phyloP scores from a whole-genome alignment of 1,140 invertebrate genomes.

The Schlechtendalia chinensis region DNA sequence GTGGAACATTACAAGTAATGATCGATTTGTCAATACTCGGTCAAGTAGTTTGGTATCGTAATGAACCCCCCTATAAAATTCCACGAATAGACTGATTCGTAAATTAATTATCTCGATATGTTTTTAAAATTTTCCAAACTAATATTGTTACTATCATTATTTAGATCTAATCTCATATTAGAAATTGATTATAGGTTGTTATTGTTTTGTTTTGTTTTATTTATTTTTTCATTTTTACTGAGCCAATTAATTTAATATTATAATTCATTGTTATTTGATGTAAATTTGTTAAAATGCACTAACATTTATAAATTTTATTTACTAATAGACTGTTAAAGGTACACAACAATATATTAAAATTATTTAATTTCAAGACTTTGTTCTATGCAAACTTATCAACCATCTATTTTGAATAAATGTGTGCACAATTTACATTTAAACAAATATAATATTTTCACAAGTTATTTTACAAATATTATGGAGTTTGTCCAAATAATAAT shows the following conservation, averaged over 20 bases:
- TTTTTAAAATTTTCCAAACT: conserved; percentile 22
- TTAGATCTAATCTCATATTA: conserved; percentile 34
- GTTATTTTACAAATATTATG: background rate
- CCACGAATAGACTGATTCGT: conserved; percentile 48
- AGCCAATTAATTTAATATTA: background rate
- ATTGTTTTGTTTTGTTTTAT: conserved; percentile 20
- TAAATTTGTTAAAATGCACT: background rate
- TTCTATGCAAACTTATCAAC: background rate
- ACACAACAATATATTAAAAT: too few relatives aligned
- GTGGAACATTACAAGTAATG: conserved; percentile 86
- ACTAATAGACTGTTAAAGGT: conserved; percentile 5
- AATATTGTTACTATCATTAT: conserved; percentile 16
- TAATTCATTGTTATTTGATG: background rate
- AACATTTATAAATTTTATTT: conserved; percentile 7
- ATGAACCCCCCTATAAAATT: conserved; percentile 40
- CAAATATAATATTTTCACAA: background rate
- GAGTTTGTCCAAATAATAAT: background rate
- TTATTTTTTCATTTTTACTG: conserved; percentile 4
- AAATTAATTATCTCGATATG: conserved; percentile 8
- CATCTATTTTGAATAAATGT: background rate
- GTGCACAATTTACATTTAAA: conserved; percentile 10
- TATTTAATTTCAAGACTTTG: background rate
- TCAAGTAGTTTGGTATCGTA: conserved; percentile 65
- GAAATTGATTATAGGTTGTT: conserved; percentile 12
- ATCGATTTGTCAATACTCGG: conserved; percentile 80